phyloP scores from a whole-genome alignment of 2,113 vertebrate genomes.

The Istiophorus platypterus region DNA sequence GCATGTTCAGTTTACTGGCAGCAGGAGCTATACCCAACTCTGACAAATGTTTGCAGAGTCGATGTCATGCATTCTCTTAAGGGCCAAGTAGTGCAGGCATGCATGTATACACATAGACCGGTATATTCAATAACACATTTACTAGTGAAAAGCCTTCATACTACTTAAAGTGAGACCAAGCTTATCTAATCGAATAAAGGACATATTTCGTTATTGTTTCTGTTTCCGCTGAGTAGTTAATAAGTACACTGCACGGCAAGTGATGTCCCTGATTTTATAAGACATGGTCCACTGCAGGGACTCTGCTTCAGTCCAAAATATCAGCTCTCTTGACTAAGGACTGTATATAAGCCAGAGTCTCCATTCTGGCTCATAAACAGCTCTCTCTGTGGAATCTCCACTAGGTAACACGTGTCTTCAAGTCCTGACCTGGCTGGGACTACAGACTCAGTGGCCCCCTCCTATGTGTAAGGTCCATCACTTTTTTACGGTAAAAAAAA shows the following conservation, averaged over 20 bases:
- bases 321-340: constrained; percentile 27
- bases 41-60: constrained; percentile 36
- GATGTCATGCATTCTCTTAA: constrained; percentile 26
- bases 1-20: constrained; percentile 55
- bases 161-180: background rate
- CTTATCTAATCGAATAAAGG: background rate
- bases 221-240: background rate
- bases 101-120: constrained; percentile 10
- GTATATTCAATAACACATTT: background rate
- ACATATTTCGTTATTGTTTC: background rate
- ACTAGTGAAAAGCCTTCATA: background rate
- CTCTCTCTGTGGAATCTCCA: constrained; percentile 44
- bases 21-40: constrained; percentile 53
- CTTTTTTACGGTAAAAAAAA: constrained; percentile 21
- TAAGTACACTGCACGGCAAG: background rate
- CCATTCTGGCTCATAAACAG: constrained; percentile 44
- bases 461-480: constrained; percentile 44
- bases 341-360: constrained; percentile 21
- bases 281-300: constrained; percentile 13
- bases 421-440: constrained; percentile 31
- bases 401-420: constrained; percentile 31
- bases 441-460: background rate
- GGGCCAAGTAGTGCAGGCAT: constrained; percentile 24
- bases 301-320: constrained; percentile 26
- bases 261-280: constrained; percentile 6